A percentile compares a stretch with the other conserved stretches of the same genome.
Evolutionary conservation across 64 coral and sea anemone species (phyloP).

Genomic region (Pocillopora verrucosa): DNA sequence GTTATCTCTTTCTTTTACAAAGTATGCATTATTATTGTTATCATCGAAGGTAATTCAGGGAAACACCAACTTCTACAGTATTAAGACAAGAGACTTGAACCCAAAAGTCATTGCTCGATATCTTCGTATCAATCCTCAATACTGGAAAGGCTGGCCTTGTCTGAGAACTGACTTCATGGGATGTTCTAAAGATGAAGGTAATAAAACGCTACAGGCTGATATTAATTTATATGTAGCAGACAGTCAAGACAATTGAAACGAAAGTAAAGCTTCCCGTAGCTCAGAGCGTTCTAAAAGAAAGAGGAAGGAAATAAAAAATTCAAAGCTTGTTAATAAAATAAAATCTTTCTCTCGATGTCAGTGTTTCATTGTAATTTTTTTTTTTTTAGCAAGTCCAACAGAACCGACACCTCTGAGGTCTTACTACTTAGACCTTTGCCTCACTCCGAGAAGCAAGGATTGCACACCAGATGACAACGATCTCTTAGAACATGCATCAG

Average conservation of each 20-base stretch:
- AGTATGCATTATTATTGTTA: not conserved
- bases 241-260: too few relatives aligned
- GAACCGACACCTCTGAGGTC: conserved; percentile 60
- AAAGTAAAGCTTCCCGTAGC: too few relatives aligned
- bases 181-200: conserved; percentile 72
- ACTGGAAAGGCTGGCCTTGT: conserved; percentile 70
- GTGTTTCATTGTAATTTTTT: too few relatives aligned
- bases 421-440: conserved; percentile 42
- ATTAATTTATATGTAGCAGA: too few relatives aligned
- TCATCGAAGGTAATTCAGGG: conserved; percentile 54
- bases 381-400: conserved; percentile 41
- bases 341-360: too few relatives aligned
- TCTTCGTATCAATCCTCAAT: conserved; percentile 73
- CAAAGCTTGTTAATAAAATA: too few relatives aligned
- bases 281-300: too few relatives aligned
- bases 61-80: conserved; percentile 33
- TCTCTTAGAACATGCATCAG: conserved; percentile 20
- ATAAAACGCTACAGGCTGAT: not conserved
- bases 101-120: conserved; percentile 60
- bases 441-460: conserved; percentile 30
- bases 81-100: conserved; percentile 22
- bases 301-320: too few relatives aligned
- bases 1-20: too few relatives aligned
- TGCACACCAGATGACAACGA: conserved; percentile 31
- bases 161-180: conserved; percentile 70